Conservation (phyloP, 2,113 vertebrate genomes). For the Ornithorhynchus anatinus region DNA sequence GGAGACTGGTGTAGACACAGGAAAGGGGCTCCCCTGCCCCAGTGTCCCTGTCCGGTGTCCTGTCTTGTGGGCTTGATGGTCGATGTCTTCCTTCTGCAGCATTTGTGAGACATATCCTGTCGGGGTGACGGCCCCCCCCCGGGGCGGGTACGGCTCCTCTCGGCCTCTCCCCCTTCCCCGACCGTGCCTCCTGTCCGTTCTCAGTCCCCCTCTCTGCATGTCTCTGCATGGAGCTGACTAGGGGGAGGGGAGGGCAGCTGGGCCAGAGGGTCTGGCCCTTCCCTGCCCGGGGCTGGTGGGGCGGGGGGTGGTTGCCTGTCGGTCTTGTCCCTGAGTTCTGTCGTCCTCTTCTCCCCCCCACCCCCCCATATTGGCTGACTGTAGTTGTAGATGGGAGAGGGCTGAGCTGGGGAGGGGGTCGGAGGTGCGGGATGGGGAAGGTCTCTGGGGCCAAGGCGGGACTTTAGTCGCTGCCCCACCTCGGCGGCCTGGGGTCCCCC, state of each 20-base stretch:
- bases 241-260: conserved; percentile 5
- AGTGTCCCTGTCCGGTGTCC: conserved; percentile 36
- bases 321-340: conserved; percentile 48
- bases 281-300: conserved; percentile 45
- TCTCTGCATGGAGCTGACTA: conserved; percentile 71
- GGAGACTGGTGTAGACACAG: neutral
- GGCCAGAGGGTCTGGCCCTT: conserved; percentile 22
- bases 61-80: conserved; percentile 59
- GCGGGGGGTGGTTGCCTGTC: conserved; percentile 44
- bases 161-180: conserved; percentile 11
- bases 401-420: conserved; percentile 33
- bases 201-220: conserved; percentile 60
- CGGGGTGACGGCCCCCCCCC: conserved; percentile 69
- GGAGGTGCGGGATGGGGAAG: conserved; percentile 31
- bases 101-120: conserved; percentile 82
- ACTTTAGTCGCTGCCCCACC: conserved; percentile 6
- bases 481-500: conserved; percentile 21
- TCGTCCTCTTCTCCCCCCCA: no score
- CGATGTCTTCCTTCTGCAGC: conserved; percentile 72
- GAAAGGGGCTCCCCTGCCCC: neutral
- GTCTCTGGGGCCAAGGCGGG: conserved; percentile 22
- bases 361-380: no score
- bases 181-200: conserved; percentile 18
- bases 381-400: no score
- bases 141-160: conserved; percentile 69